Conservation (phyloP, 2,797 vertebrate genomes). For the Limnodromus scolopaceus region DNA sequence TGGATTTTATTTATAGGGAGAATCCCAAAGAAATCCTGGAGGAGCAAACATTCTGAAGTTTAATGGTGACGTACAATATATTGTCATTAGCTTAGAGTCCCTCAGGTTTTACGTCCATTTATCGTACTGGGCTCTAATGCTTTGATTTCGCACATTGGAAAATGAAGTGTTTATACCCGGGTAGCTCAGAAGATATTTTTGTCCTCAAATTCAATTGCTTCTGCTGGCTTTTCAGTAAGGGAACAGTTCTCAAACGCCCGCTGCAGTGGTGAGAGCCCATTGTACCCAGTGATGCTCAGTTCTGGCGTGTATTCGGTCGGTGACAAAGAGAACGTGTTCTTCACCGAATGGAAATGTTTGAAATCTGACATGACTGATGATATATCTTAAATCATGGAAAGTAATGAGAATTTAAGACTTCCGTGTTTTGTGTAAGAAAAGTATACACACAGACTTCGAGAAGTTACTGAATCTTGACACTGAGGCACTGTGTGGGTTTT, state of each 20-base stretch:
- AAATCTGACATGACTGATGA: not conserved
- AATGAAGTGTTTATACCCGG: not conserved
- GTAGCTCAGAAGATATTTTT: not conserved
- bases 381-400: constrained; percentile 53
- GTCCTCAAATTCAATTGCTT: not conserved
- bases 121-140: not conserved
- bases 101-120: not conserved
- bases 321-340: not conserved
- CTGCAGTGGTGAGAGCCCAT: not conserved
- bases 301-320: not conserved
- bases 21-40: not conserved
- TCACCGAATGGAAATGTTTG: constrained; percentile 42
- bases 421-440: constrained; percentile 60
- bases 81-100: not conserved
- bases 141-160: not conserved
- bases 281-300: not conserved
- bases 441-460: constrained; percentile 19
- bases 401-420: constrained; percentile 58
- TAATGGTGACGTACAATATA: not conserved
- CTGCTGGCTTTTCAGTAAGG: not conserved
- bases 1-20: not conserved
- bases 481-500: constrained; percentile 80
- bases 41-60: not conserved
- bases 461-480: constrained; percentile 65
- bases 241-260: not conserved